Conservation (phyloP, 1,140 invertebrate species). For the Trichoplusia ni region DNA sequence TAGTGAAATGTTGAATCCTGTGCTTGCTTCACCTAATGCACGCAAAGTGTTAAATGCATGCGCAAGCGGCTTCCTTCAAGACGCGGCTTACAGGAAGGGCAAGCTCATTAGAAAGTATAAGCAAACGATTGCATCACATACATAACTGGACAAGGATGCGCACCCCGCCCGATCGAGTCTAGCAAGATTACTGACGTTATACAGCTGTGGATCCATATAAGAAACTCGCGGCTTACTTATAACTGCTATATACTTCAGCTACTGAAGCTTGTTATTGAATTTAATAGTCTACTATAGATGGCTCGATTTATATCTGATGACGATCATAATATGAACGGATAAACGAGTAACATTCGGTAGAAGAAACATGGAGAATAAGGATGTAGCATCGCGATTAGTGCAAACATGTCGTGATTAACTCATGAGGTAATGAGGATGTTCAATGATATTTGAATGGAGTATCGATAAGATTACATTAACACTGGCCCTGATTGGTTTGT, state of each 20-base stretch:
- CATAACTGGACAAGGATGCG: slow-evolving; percentile 46
- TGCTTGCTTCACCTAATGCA: slow-evolving; percentile 28
- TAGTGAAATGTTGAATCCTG: slow-evolving; percentile 29
- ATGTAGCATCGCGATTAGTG: neutral
- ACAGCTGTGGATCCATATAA: slow-evolving; percentile 31
- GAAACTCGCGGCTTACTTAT: slow-evolving; percentile 26
- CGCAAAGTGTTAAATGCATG: slow-evolving; percentile 38
- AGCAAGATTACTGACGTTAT: slow-evolving; percentile 40
- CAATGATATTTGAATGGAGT: slow-evolving; percentile 13
- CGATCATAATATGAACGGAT: neutral
- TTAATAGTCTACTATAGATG: slow-evolving; percentile 11
- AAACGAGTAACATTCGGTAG: slow-evolving; percentile 2
- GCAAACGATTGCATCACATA: slow-evolving; percentile 50
- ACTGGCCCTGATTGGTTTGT: slow-evolving; percentile 4
- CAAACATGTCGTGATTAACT: neutral
- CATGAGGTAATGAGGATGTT: slow-evolving; percentile 1
- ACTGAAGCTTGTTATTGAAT: slow-evolving; percentile 23
- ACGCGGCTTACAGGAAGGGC: slow-evolving; percentile 49
- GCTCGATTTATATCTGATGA: slow-evolving; percentile 24
- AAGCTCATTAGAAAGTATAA: slow-evolving; percentile 63
- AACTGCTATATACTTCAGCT: slow-evolving; percentile 21
- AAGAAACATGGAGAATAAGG: neutral
- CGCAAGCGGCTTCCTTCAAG: slow-evolving; percentile 41
- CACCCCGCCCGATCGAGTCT: slow-evolving; percentile 39
- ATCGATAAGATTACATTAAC: slow-evolving; percentile 14